These are phyloP conservation scores for Triplophysa siluroides DNA, from an alignment of 2,113 vertebrate species.

Conservation along the genomic window DNA sequence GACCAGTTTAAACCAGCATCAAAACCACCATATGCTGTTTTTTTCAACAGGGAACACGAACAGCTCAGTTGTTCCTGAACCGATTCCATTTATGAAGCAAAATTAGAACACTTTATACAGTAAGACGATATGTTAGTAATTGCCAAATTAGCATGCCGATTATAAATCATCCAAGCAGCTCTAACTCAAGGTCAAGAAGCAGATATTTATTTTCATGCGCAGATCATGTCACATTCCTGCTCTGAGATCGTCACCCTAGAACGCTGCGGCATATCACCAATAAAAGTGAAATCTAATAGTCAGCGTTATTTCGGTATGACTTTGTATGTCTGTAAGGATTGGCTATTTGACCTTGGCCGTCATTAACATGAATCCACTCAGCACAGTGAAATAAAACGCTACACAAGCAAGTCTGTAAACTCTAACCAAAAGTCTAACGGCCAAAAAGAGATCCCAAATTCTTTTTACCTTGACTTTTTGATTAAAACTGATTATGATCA, in stretches of 20 bases:
- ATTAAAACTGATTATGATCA: constrained; percentile 66
- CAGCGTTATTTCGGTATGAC: constrained; percentile 27
- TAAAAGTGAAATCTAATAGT: not conserved
- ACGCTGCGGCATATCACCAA: not conserved
- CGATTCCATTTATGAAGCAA: not conserved
- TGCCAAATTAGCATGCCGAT: not conserved
- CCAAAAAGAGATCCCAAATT: constrained; percentile 61
- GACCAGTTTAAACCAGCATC: no score
- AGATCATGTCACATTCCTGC: not conserved
- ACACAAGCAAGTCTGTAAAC: constrained; percentile 50
- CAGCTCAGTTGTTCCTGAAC: no score
- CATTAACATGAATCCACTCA: constrained; percentile 49
- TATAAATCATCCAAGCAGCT: not conserved
- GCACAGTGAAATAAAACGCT: constrained; percentile 41
- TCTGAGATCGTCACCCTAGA: not conserved
- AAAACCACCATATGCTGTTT: no score
- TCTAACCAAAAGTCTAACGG: constrained; percentile 57
- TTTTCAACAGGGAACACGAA: no score
- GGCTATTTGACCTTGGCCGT: not conserved
- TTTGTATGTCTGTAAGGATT: constrained; percentile 5
- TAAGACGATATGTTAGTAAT: not conserved
- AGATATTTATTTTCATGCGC: not conserved
- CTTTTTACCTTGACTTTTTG: constrained; percentile 73
- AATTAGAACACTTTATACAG: not conserved
- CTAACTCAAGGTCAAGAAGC: not conserved